Percentiles rank a stretch among this genome's conserved stretches.
Evolutionary conservation across 1,140 invertebrate species (phyloP).

Genomic region (Wasmannia auropunctata): DNA sequence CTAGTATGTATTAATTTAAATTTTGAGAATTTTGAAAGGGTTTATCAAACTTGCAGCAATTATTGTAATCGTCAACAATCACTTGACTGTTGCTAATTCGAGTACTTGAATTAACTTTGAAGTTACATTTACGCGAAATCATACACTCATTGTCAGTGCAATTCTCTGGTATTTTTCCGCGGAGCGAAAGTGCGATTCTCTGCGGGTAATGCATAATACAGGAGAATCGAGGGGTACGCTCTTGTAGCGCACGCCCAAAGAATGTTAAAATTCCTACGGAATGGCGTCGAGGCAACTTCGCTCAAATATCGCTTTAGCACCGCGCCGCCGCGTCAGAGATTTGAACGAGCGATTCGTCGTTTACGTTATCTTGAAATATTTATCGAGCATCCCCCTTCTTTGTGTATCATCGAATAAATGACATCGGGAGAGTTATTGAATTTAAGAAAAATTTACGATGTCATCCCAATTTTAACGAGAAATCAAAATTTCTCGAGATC

Average conservation of each 20-base stretch:
- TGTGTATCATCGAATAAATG: slow-evolving; percentile 38
- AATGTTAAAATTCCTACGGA: slow-evolving; percentile 66
- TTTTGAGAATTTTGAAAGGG: not conserved
- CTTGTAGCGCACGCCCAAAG: slow-evolving; percentile 43
- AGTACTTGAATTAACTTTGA: slow-evolving; percentile 32
- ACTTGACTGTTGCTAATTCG: slow-evolving; percentile 20
- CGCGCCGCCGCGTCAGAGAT: slow-evolving; percentile 42
- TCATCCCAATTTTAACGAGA: not conserved
- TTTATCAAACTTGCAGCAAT: not conserved
- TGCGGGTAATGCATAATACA: slow-evolving; percentile 68
- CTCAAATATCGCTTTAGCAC: slow-evolving; percentile 69
- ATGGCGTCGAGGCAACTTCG: slow-evolving; percentile 52
- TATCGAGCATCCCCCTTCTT: slow-evolving; percentile 35
- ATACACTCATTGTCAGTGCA: not conserved
- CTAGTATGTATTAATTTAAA: not conserved
- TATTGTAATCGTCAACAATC: not conserved
- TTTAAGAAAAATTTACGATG: not conserved
- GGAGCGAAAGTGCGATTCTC: slow-evolving; percentile 51
- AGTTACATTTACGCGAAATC: slow-evolving; percentile 30
- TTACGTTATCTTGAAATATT: slow-evolving; percentile 70
- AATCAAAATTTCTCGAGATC: not conserved
- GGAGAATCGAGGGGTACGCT: slow-evolving; percentile 39
- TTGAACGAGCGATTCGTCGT: slow-evolving; percentile 56
- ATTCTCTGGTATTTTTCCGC: slow-evolving; percentile 43
- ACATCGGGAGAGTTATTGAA: not conserved